These are phyloP conservation scores for Pectinophora gossypiella DNA, from an alignment of 1,140 invertebrate species.

Conservation along the genomic window DNA sequence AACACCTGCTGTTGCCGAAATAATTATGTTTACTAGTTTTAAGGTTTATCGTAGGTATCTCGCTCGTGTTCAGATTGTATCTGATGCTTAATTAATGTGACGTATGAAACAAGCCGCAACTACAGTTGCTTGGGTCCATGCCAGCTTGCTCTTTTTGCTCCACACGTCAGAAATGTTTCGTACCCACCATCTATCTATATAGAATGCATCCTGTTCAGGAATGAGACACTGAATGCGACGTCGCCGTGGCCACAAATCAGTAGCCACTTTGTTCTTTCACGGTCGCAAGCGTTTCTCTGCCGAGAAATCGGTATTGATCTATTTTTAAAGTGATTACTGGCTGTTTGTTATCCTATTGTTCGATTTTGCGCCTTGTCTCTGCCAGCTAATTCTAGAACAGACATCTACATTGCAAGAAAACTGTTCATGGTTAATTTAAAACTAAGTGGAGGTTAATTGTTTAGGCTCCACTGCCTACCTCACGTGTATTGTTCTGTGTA, in stretches of 20 bases:
- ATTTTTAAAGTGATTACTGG: conserved; percentile 55
- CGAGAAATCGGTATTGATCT: conserved; percentile 54
- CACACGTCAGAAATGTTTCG: conserved; percentile 33
- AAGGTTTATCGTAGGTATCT: conserved; percentile 47
- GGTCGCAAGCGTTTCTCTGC: conserved; percentile 40
- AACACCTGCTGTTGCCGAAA: conserved; percentile 40
- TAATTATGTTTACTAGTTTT: conserved; percentile 42
- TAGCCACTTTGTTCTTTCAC: conserved; percentile 64
- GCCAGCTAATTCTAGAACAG: conserved; percentile 30
- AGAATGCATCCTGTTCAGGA: conserved; percentile 45
- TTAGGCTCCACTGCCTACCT: conserved; percentile 17
- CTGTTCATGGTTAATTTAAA: conserved; percentile 39
- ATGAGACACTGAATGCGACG: conserved; percentile 52
- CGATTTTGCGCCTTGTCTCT: conserved; percentile 27
- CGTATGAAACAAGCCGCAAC: conserved; percentile 55
- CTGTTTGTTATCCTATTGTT: conserved; percentile 46
- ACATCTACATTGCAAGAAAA: conserved; percentile 25
- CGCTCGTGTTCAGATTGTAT: conserved; percentile 48
- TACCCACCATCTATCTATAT: conserved; percentile 39
- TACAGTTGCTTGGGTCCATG: conserved; percentile 60
- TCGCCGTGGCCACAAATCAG: conserved; percentile 60
- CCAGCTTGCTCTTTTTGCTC: conserved; percentile 61
- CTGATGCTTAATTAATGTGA: conserved; percentile 67
- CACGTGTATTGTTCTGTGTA: neutral
- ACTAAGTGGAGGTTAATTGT: conserved; percentile 40